A percentile compares a stretch with the other conserved stretches of the same genome.
phyloP scores from a whole-genome alignment of 1,140 invertebrate species.

The Caerostris darwini region DNA sequence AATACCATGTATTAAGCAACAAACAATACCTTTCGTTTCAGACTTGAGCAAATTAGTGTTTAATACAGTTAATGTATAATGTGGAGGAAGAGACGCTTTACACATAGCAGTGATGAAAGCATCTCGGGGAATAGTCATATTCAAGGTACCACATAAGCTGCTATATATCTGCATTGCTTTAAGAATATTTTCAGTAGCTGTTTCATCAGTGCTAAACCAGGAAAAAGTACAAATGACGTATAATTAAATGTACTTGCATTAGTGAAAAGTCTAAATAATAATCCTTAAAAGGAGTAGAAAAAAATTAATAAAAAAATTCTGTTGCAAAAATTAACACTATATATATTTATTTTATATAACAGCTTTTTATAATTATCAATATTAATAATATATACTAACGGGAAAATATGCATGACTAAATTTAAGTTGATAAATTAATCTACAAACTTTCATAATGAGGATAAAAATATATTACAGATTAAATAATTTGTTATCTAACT shows the following conservation, averaged over 20 bases:
- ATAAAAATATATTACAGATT: too few species aligned
- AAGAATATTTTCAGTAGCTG: conserved; percentile 92
- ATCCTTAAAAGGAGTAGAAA: neutral
- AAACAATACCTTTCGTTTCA: conserved; percentile 59
- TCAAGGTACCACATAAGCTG: conserved; percentile 89
- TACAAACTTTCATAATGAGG: too few species aligned
- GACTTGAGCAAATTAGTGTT: conserved; percentile 66
- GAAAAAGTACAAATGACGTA: conserved; percentile 41
- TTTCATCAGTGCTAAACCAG: conserved; percentile 91
- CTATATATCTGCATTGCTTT: conserved; percentile 95
- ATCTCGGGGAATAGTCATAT: conserved; percentile 90
- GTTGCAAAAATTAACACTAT: too few species aligned
- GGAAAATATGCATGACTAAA: too few species aligned
- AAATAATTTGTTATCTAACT: too few species aligned
- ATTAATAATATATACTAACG: too few species aligned
- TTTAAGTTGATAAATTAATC: too few species aligned
- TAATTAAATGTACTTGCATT: conserved; percentile 46
- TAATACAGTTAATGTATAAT: conserved; percentile 87
- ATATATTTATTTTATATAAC: too few species aligned
- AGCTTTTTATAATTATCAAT: too few species aligned
- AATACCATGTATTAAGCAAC: too few species aligned
- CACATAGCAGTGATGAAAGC: conserved; percentile 96
- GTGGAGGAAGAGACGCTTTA: conserved; percentile 95
- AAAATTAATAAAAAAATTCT: too few species aligned
- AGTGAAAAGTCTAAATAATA: neutral